Evolutionary conservation across 2,888 invertebrate species (phyloP), one percentile per base, ranked within the genome.

Genomic region (Eupithecia vulgata): DNA sequence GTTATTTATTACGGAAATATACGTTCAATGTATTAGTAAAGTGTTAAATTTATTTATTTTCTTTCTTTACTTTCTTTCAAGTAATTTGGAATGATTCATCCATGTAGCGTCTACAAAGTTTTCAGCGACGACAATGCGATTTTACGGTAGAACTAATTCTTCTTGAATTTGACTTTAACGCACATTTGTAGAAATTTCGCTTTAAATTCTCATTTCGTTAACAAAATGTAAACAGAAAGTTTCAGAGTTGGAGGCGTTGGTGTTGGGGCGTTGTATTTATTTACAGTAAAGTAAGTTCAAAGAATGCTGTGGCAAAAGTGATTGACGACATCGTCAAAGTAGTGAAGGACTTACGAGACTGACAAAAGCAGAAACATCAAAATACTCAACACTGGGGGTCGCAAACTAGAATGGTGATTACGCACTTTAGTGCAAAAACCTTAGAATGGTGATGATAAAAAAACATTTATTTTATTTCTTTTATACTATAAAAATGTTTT

Each of bases 201-300:
- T 88, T 91, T 88, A 92, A 92, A 92, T 89, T 91, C 90, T 88
- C 91, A 91, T 91, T 91, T 85, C 87, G 87, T 88, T 90, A 91
- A 91, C 90, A 90, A 90, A 93, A 91, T 91, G 90, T 91, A 91
- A 93, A 91, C 90, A 91, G 87, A 87, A 88, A 89, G 84, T 90
- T 87, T 73, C 48, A 30, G 61, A 34, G 25, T 81, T 81, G 57
- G 81, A 83, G 78, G 84, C 78, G 81, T 83, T 84, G 84, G 65
- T 40, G 65, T 61, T 34, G 34, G 2, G 85, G 81, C 83, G 84
- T 80, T 80, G 83, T 84, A 85, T 84, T 85, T 81, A 79, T 84
- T 77, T 83, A 59, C 65, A 72, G 68, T 72, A 65, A 65, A 40
- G 37, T 65, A 15, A 10, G 1, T 25, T n/a, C 40, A 25, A 35